These are phyloP conservation scores for Drosophila bocki DNA, from an alignment of 1,140 invertebrate species.

Conservation along the genomic window DNA sequence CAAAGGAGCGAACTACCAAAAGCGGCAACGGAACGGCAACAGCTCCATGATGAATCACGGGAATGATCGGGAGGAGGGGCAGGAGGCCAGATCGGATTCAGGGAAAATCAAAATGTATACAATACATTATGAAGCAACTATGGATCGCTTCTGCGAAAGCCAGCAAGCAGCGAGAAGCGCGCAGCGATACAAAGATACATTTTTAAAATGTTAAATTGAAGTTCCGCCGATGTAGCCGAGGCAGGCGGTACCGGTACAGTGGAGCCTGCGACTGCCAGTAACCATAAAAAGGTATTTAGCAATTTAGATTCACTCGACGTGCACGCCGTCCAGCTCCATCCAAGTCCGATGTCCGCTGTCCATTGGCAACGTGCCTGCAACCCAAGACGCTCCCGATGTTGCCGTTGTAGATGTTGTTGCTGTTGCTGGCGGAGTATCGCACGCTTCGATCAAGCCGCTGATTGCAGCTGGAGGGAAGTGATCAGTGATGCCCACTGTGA, in stretches of 20 bases:
- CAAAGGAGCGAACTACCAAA: conserved; percentile 71
- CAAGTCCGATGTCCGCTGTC: conserved; percentile 2
- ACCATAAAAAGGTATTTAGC: conserved; percentile 84
- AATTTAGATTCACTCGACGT: conserved; percentile 83
- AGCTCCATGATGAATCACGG: conserved; percentile 59
- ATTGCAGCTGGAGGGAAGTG: conserved; percentile 70
- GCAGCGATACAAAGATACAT: conserved; percentile 79
- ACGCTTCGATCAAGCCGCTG: conserved; percentile 75
- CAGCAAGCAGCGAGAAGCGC: conserved; percentile 34
- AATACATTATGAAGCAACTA: conserved; percentile 69
- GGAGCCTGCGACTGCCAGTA: conserved; percentile 49
- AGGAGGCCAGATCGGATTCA: conserved; percentile 37
- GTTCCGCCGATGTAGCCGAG: conserved; percentile 25
- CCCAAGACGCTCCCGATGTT: conserved; percentile 40
- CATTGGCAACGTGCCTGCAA: conserved; percentile 55
- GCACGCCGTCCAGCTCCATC: conserved; percentile 42
- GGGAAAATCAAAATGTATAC: conserved; percentile 74
- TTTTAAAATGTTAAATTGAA: conserved; percentile 83
- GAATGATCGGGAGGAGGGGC: conserved; percentile 8
- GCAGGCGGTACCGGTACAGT: conserved; percentile 25
- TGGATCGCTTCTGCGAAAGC: conserved; percentile 74
- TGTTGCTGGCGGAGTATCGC: conserved; percentile 60
- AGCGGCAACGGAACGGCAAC: conserved; percentile 41
- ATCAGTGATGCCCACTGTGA: conserved; percentile 42
- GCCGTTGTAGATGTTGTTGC: conserved; percentile 24